Conservation (phyloP, 2,888 invertebrate genomes). For the Camptogramma bilineatum region DNA sequence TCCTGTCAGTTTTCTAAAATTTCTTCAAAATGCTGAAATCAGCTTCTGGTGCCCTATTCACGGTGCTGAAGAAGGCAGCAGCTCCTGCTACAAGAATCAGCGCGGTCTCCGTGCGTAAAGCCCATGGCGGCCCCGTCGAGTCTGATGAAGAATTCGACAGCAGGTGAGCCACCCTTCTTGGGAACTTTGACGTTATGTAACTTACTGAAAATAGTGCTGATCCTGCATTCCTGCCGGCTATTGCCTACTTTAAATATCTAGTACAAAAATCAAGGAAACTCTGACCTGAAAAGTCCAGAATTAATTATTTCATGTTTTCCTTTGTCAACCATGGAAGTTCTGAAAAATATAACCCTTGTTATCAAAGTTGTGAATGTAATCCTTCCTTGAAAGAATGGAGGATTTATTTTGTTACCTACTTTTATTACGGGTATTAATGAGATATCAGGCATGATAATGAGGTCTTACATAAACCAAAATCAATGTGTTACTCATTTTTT, state of each 20-base stretch:
- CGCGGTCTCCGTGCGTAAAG: slow-evolving; percentile 64
- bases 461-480: too few species aligned
- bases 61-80: slow-evolving; percentile 73
- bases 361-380: too few species aligned
- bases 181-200: slow-evolving; percentile 81
- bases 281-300: background rate
- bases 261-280: background rate
- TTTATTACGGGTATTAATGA: too few species aligned
- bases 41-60: slow-evolving; percentile 71
- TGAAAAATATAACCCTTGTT: slow-evolving; percentile 15
- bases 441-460: too few species aligned
- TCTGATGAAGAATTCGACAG: slow-evolving; percentile 94
- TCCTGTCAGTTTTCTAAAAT: slow-evolving; percentile 63
- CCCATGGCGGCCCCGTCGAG: slow-evolving; percentile 86
- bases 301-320: background rate
- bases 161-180: slow-evolving; percentile 75
- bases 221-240: slow-evolving; percentile 42
- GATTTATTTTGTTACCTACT: too few species aligned
- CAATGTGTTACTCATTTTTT: too few species aligned
- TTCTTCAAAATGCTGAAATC: slow-evolving; percentile 79
- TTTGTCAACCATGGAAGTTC: slow-evolving; percentile 1
- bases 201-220: slow-evolving; percentile 57
- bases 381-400: too few species aligned
- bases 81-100: slow-evolving; percentile 66
- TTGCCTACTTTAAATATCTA: slow-evolving; percentile 15